These are phyloP conservation scores for Pseudococcus jackbeardsleyi DNA, from an alignment of 2,888 invertebrate genomes.

Conservation along the genomic window DNA sequence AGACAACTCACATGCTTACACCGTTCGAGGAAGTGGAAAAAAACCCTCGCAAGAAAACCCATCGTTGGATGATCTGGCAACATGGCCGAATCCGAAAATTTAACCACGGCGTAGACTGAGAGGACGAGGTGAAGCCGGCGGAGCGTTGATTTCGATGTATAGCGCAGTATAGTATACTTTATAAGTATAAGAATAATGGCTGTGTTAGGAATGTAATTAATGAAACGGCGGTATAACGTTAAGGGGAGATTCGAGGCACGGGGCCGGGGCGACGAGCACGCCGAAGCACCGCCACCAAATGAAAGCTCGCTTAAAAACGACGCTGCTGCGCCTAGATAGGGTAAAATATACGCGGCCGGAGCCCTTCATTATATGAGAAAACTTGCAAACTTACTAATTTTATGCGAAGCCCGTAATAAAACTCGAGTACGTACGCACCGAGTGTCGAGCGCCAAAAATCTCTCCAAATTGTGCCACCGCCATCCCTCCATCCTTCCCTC, in stretches of 20 bases:
- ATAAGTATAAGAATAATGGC: slow-evolving; percentile 65
- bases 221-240: slow-evolving; percentile 55
- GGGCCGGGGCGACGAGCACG: not conserved
- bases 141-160: slow-evolving; percentile 25
- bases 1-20: not conserved
- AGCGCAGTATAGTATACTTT: slow-evolving; percentile 38
- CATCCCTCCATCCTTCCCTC: not conserved
- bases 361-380: slow-evolving; percentile 57
- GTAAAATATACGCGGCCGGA: slow-evolving; percentile 28
- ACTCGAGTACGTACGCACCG: slow-evolving; percentile 53
- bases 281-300: not conserved
- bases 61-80: not conserved
- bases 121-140: not conserved
- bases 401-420: slow-evolving; percentile 58
- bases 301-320: slow-evolving; percentile 53
- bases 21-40: not conserved
- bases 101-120: not conserved
- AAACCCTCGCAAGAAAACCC: not conserved
- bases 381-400: slow-evolving; percentile 62
- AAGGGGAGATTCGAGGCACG: not conserved
- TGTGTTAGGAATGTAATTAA: slow-evolving; percentile 65
- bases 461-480: slow-evolving; percentile 30
- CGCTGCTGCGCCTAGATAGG: slow-evolving; percentile 26
- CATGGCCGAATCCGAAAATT: not conserved
- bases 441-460: slow-evolving; percentile 50